Evolutionary conservation across 2,888 invertebrate genomes (phyloP).

Genomic region (Pristionchus exspectatus): DNA sequence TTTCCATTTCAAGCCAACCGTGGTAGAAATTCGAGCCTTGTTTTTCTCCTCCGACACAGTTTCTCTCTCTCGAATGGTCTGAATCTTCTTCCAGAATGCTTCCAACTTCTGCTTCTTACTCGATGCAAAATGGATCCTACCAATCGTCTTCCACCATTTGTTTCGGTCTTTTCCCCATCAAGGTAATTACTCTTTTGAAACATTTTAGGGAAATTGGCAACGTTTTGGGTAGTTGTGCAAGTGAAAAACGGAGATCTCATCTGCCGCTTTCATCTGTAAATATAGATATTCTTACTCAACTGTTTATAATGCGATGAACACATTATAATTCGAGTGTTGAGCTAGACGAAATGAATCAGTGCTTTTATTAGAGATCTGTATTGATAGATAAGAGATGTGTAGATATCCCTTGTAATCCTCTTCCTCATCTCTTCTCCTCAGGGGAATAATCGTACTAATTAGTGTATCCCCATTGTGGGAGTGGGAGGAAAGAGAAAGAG

Average conservation of each 20-base stretch:
- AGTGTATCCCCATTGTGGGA: constrained; percentile 6
- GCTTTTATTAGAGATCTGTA: no score
- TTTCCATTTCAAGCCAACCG: neutral
- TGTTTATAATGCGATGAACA: neutral
- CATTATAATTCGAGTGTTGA: neutral
- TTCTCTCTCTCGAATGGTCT: neutral
- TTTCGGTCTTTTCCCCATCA: constrained; percentile 33
- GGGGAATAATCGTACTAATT: constrained; percentile 17
- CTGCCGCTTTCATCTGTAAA: no score
- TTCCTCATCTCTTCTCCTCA: neutral
- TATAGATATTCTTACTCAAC: neutral
- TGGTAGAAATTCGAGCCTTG: neutral
- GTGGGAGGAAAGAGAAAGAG: neutral
- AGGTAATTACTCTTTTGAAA: neutral
- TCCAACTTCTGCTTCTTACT: constrained; percentile 34
- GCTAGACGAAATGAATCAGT: no score
- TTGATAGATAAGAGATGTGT: neutral
- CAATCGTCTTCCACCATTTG: constrained; percentile 16
- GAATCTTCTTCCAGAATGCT: constrained; percentile 30
- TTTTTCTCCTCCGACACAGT: neutral
- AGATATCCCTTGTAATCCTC: neutral
- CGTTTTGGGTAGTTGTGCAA: no score
- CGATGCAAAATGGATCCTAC: neutral
- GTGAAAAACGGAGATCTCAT: no score
- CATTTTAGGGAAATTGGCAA: no score